Base-by-base conservation (phyloP, 2,888 invertebrate species). In the Pocota personata region DNA sequence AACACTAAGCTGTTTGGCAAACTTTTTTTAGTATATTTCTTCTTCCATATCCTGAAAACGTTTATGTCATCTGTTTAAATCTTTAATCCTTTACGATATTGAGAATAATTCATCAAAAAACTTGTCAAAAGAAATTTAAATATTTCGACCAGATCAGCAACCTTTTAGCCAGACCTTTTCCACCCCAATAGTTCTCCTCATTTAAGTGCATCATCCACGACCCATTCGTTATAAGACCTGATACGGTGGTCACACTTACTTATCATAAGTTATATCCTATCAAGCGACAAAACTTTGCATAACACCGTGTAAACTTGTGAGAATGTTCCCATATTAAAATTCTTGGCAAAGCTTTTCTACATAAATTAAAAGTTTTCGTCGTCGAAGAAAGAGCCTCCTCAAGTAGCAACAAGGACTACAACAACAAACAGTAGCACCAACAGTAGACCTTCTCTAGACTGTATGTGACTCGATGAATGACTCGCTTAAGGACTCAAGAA, bases 281-380 rank as follows among this genome's bases (percentile, higher is more conserved):
- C 87, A 87, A 87, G 87, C 77, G 82, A 82, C 82, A 87, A 67
- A 78, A 86, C 80, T 86, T 86, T 72, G 66, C 86, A 86, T 80
- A 80, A 80, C 86, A 76, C 66, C 86, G 80, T 86, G 86, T 86
- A 86, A 80, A 86, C 86, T 86, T 86, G 80, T 86, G 86, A 86
- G 80, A 80, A 86, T 55, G 87, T 89, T 89, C 90, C 89, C 90
- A 92, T 91, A 91, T 91, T 91, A 91, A 91, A 91, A 91, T 92
- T 91, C 91, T 90, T 91, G 89, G 89, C 88, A 90, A 77, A 91
- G 91, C 91, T 91, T 89, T 90, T 90, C 40, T 90, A 90, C 91
- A 92, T 92, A 92, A 91, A 91, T 92, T 92, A 92, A 92, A 91
- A 92, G 89, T 92, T 92, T 90, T 21, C 67, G n/a, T 30, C 60